Evolutionary conservation across 2,113 vertebrate genomes (phyloP).

Genomic region (Percopsis transmontana): DNA sequence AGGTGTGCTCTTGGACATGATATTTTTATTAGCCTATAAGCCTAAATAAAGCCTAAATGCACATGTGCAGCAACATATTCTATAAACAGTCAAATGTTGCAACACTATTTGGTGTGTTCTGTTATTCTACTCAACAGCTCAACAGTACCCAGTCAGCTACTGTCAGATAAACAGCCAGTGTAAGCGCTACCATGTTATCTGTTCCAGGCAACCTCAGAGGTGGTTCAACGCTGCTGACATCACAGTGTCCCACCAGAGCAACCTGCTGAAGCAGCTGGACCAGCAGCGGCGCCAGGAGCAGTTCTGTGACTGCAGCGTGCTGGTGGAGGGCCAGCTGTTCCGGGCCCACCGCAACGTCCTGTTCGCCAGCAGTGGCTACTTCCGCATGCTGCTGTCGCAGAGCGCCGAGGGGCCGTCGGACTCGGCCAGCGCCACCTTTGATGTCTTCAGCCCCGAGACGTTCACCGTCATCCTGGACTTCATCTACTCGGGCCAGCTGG

Average conservation of each 20-base stretch:
- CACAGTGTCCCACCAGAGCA: constrained; percentile 89
- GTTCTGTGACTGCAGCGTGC: constrained; percentile 93
- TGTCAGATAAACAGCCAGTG: neutral
- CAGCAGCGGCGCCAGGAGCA: constrained; percentile 92
- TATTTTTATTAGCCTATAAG: too few species aligned
- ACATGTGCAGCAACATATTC: too few species aligned
- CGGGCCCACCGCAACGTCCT: constrained; percentile 94
- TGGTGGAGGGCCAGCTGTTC: constrained; percentile 94
- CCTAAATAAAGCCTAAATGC: too few species aligned
- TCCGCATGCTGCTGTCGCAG: constrained; percentile 95
- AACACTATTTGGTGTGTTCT: too few species aligned
- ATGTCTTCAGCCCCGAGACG: constrained; percentile 90
- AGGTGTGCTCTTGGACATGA: too few species aligned
- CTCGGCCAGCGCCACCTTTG: constrained; percentile 87
- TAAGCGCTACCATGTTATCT: constrained; percentile 39
- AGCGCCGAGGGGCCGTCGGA: constrained; percentile 78
- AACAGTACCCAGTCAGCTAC: too few species aligned
- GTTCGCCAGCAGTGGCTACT: constrained; percentile 95
- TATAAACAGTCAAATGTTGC: too few species aligned
- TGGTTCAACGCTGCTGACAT: constrained; percentile 87
- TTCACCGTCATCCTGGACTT: constrained; percentile 96
- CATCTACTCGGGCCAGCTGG: constrained; percentile 93
- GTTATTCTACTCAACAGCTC: too few species aligned
- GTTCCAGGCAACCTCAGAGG: constrained; percentile 69
- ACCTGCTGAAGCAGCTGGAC: constrained; percentile 90